Percentiles rank a stretch among this genome's conserved stretches.
Evolutionary conservation across 2,797 vertebrate genomes (phyloP).

Genomic region (Pseudochirops corinnae): DNA sequence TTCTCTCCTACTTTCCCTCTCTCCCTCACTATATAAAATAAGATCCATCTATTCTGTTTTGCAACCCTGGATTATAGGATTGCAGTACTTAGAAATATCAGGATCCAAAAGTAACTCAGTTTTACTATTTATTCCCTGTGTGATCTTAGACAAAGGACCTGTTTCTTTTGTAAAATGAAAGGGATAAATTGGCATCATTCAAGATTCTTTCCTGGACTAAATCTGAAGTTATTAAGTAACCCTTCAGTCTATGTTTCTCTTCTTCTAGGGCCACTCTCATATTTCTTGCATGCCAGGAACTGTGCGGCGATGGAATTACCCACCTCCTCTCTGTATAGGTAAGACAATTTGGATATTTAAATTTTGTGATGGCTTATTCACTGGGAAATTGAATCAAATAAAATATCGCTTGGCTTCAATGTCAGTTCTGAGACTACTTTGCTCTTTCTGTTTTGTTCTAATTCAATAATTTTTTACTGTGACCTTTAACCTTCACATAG

Average conservation of each 20-base stretch:
- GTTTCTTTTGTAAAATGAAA: neutral
- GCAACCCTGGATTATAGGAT: neutral
- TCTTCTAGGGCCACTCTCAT: constrained; percentile 94
- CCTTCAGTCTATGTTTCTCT: constrained; percentile 46
- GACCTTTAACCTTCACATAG: constrained; percentile 1
- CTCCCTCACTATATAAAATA: neutral
- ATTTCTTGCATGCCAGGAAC: constrained; percentile 99
- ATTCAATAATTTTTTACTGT: neutral
- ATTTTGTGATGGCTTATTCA: neutral
- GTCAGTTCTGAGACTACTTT: neutral
- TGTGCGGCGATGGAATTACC: constrained; percentile 97
- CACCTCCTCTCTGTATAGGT: constrained; percentile 98
- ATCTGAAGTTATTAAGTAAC: neutral
- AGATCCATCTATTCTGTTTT: neutral
- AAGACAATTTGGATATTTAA: constrained; percentile 58
- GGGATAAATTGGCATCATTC: neutral
- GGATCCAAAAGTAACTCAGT: neutral
- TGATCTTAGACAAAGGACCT: neutral
- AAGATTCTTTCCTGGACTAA: neutral
- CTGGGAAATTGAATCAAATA: neutral
- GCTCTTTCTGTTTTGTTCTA: neutral
- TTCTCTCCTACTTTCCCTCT: constrained; percentile 39
- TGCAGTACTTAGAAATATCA: neutral
- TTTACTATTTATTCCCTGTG: neutral
- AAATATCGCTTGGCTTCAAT: neutral